These are phyloP conservation scores for Argopecten irradians DNA, from an alignment of 1,140 invertebrate genomes.

Conservation along the genomic window DNA sequence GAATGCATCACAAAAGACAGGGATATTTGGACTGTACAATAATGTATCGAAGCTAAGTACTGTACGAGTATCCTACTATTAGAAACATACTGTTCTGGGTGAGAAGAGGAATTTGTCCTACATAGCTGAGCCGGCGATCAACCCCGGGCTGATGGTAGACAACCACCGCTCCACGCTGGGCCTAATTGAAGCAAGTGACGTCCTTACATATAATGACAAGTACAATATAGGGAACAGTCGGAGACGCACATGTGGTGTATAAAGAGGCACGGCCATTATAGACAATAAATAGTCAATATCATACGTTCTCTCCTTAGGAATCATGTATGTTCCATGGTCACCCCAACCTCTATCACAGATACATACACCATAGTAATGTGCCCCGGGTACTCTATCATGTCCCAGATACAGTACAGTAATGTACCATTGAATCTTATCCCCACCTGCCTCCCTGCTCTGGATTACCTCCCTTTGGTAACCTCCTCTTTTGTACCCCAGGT, in stretches of 20 bases:
- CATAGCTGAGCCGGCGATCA: background rate
- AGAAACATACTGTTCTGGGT: background rate
- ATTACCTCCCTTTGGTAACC: too few relatives aligned
- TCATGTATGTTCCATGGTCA: background rate
- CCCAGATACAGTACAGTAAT: too few relatives aligned
- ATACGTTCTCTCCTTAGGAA: background rate
- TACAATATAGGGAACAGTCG: background rate
- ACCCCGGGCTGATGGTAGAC: background rate
- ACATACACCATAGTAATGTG: too few relatives aligned
- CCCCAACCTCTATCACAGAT: background rate
- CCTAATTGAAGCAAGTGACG: slow-evolving; percentile 20
- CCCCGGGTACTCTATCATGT: too few relatives aligned
- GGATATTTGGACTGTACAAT: background rate
- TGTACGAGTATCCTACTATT: background rate
- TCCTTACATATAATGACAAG: slow-evolving; percentile 22
- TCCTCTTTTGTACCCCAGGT: too few relatives aligned
- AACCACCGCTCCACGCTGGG: background rate
- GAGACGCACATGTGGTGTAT: background rate
- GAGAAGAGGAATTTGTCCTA: slow-evolving; percentile 15
- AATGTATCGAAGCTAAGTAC: background rate
- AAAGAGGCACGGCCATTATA: background rate
- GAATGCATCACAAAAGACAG: background rate
- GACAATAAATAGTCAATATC: background rate
- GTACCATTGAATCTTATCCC: too few relatives aligned
- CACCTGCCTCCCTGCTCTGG: too few relatives aligned